A percentile compares a stretch with the other conserved stretches of the same genome.
These are phyloP conservation scores for Pomatostomus ruficeps DNA, from an alignment of 2,113 vertebrate species.

Conservation along the genomic window DNA sequence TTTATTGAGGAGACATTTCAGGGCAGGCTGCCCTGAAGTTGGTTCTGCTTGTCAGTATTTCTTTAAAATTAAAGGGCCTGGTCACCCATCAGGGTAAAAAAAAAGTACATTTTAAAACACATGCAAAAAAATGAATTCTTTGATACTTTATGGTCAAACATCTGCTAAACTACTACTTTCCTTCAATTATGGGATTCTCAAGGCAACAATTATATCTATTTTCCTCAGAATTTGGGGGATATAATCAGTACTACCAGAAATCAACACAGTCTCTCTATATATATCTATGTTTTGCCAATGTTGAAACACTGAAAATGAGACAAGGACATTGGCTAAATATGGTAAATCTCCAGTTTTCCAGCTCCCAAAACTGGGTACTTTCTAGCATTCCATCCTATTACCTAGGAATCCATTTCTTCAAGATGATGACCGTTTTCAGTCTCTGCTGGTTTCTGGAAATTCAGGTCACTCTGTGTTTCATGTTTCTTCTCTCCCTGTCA, in stretches of 20 bases:
- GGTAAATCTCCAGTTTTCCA: background rate
- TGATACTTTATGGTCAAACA: constrained; percentile 43
- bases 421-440: background rate
- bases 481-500: background rate
- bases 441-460: background rate
- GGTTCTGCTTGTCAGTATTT: background rate
- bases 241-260: constrained; percentile 44
- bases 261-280: background rate
- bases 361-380: background rate
- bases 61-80: constrained; percentile 6
- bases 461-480: background rate
- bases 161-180: constrained; percentile 44
- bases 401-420: background rate
- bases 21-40: background rate
- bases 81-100: background rate
- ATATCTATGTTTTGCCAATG: background rate
- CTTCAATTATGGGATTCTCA: constrained; percentile 35
- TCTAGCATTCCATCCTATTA: background rate
- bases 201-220: constrained; percentile 38
- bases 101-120: background rate
- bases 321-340: background rate
- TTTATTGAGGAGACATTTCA: background rate
- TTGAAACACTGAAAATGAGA: background rate
- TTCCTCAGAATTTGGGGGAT: constrained; percentile 2
- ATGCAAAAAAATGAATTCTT: constrained; percentile 1